Conservation (phyloP, 2,888 invertebrate genomes). For the Nebria salina region DNA sequence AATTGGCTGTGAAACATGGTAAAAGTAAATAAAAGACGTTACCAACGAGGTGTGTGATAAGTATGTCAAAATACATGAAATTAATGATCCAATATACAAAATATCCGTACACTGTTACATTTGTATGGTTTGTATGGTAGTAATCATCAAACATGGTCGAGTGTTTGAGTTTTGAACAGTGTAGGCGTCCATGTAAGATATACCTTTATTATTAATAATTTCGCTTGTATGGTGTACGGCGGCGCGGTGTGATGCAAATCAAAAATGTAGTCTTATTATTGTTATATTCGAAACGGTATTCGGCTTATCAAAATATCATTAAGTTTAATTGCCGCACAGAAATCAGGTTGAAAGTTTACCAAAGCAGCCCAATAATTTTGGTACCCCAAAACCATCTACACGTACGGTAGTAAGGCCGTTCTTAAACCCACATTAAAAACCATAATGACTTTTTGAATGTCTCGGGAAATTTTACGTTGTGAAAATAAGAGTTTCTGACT, state of each 20-base stretch:
- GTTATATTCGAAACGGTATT: slow-evolving; percentile 22
- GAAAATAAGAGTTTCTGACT: not conserved
- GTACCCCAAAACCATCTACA: not conserved
- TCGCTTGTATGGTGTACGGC: not conserved
- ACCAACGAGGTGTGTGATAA: not conserved
- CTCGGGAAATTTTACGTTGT: not conserved
- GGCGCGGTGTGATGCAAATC: not conserved
- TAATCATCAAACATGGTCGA: not conserved
- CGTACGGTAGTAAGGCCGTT: not conserved
- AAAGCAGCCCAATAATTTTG: slow-evolving; percentile 28
- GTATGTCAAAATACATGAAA: not conserved
- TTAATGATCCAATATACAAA: not conserved
- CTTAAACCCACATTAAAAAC: slow-evolving; percentile 11
- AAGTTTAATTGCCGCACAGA: slow-evolving; percentile 34
- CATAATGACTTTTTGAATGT: slow-evolving; percentile 18
- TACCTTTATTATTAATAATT: slow-evolving; percentile 12
- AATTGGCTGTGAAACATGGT: not conserved
- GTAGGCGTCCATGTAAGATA: not conserved
- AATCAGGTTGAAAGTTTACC: slow-evolving; percentile 45
- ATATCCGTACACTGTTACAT: not conserved
- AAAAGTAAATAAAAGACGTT: not conserved
- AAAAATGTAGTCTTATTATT: slow-evolving; percentile 7
- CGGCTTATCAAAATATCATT: slow-evolving; percentile 42
- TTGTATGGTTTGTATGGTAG: not conserved
- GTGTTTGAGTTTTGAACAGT: not conserved